Conservation (phyloP, 1,140 invertebrate genomes). For the Ips typographus region DNA sequence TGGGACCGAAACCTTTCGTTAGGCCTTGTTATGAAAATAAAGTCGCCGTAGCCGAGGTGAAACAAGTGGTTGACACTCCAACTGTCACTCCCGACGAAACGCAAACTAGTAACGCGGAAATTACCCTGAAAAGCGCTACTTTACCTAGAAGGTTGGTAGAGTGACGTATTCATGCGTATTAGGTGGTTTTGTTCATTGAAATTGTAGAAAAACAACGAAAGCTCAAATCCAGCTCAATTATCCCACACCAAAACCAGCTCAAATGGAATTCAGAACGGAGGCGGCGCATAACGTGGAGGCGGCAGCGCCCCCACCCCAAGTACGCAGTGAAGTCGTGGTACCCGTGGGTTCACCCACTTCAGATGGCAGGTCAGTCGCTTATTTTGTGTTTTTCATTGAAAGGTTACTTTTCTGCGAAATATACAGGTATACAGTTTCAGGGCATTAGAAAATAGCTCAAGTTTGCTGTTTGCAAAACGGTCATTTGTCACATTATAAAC, state of each 20-base stretch:
- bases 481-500: too few relatives aligned
- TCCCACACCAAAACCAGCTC: constrained; percentile 54
- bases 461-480: too few relatives aligned
- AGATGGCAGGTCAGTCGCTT: neutral
- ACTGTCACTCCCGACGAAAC: constrained; percentile 51
- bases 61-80: constrained; percentile 21
- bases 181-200: neutral
- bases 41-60: constrained; percentile 25
- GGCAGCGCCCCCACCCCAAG: constrained; percentile 49
- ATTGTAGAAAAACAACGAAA: constrained; percentile 59
- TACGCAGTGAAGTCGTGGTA: constrained; percentile 62
- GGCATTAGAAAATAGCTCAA: too few relatives aligned
- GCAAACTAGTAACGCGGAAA: constrained; percentile 62
- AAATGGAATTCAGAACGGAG: constrained; percentile 59
- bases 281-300: constrained; percentile 62
- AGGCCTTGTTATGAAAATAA: constrained; percentile 38
- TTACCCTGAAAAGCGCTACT: constrained; percentile 67
- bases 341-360: constrained; percentile 54
- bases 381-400: too few relatives aligned
- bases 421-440: too few relatives aligned
- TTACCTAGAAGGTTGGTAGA: constrained; percentile 56
- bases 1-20: constrained; percentile 44
- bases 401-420: too few relatives aligned
- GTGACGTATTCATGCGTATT: neutral
- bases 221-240: constrained; percentile 64